Conservation (phyloP, 2,797 vertebrate species). For the Tachyglossus aculeatus region DNA sequence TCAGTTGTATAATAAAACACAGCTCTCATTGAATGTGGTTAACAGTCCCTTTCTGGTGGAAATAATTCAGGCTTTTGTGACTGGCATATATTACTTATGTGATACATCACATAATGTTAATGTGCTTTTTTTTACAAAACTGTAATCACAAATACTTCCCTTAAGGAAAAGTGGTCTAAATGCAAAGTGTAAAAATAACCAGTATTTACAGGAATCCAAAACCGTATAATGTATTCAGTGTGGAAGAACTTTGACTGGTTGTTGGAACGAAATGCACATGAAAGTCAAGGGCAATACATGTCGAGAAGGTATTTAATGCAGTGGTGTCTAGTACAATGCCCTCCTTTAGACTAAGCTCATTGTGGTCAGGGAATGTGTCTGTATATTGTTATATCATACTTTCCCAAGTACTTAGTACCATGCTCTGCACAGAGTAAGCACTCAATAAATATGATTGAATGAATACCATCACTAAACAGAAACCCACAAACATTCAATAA, state of each 20-base stretch:
- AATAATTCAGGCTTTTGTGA: background rate
- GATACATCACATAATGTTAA: background rate
- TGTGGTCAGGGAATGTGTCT: too few species aligned
- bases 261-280: background rate
- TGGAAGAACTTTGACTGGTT: background rate
- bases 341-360: too few species aligned
- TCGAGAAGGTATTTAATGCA: background rate
- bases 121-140: slow-evolving; percentile 5
- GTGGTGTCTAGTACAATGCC: background rate
- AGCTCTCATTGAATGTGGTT: slow-evolving; percentile 33
- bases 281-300: background rate
- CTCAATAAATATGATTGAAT: too few species aligned
- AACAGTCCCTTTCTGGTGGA: background rate
- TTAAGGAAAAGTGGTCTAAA: background rate
- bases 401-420: too few species aligned
- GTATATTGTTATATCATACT: too few species aligned
- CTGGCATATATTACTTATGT: background rate
- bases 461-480: too few species aligned
- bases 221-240: background rate
- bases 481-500: too few species aligned
- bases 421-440: too few species aligned
- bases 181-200: background rate
- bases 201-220: background rate
- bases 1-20: slow-evolving; percentile 56
- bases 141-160: background rate